phyloP scores from a whole-genome alignment of 2,797 vertebrate species.

The Anniella stebbinsi region DNA sequence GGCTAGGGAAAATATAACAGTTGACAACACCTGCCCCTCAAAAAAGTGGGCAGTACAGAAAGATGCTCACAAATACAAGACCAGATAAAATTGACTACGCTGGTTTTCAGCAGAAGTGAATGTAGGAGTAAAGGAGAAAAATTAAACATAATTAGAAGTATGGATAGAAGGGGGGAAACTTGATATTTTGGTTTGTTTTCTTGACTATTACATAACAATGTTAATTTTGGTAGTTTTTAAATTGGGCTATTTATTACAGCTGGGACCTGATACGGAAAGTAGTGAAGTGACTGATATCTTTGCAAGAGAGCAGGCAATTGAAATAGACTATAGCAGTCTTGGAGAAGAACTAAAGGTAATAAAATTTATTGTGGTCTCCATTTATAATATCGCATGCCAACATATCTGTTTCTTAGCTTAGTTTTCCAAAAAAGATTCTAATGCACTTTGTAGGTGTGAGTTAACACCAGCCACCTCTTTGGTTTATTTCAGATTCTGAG shows the following conservation, averaged over 20 bases:
- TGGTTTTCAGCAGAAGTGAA: background rate
- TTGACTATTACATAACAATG: background rate
- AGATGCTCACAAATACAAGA: background rate
- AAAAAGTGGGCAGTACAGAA: background rate
- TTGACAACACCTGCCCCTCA: background rate
- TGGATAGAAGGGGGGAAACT: background rate
- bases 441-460: background rate
- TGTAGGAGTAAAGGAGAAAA: background rate
- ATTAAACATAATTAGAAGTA: background rate
- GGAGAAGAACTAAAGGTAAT: conserved; percentile 81
- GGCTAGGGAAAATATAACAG: background rate
- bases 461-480: background rate
- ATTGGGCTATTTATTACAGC: conserved; percentile 73
- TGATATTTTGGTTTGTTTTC: background rate
- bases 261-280: conserved; percentile 80
- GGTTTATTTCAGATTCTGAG: background rate
- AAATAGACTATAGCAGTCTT: conserved; percentile 88
- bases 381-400: background rate
- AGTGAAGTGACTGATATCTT: conserved; percentile 80
- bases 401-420: background rate
- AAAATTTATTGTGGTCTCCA: background rate
- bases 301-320: conserved; percentile 85
- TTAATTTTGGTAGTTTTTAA: conserved; percentile 33
- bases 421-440: background rate
- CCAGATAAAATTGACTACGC: background rate